A percentile compares a stretch with the other conserved stretches of the same genome.
Conservation (phyloP, 1,140 invertebrate species). For the Hermatobates lingyangjiaoensis region DNA sequence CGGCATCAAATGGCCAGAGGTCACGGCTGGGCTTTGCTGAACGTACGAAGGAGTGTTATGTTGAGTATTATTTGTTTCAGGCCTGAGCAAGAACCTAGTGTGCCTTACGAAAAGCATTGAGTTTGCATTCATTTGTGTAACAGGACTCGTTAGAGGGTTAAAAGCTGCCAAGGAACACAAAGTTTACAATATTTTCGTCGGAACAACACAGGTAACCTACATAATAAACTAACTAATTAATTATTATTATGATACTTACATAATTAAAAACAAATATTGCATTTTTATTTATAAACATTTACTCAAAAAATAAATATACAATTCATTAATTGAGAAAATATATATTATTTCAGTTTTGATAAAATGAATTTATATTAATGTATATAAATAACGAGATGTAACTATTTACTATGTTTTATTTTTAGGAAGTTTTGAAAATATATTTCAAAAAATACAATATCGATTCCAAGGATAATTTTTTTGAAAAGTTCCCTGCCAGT, state of each 20-base stretch:
- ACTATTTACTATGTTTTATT: not conserved
- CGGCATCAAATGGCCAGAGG: too few species aligned
- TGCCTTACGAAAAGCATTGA: not conserved
- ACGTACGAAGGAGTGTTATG: too few species aligned
- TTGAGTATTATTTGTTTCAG: not conserved
- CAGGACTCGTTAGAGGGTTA: not conserved
- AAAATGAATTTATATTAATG: too few species aligned
- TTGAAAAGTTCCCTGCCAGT: not conserved
- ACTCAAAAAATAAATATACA: too few species aligned
- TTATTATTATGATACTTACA: too few species aligned
- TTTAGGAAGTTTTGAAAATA: not conserved
- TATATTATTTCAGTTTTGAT: not conserved
- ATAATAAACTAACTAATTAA: too few species aligned
- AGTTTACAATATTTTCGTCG: not conserved
- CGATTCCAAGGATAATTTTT: not conserved
- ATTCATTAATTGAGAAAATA: not conserved
- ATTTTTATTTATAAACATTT: too few species aligned
- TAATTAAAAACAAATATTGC: too few species aligned
- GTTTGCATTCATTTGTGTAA: not conserved
- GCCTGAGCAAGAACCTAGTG: not conserved
- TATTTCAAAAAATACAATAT: not conserved
- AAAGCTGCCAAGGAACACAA: not conserved
- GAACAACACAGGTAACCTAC: not conserved
- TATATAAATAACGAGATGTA: too few species aligned
- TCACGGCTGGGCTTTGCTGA: too few species aligned